These are phyloP conservation scores for Drosophila murphyi DNA, from an alignment of 1,140 invertebrate genomes.

Conservation along the genomic window DNA sequence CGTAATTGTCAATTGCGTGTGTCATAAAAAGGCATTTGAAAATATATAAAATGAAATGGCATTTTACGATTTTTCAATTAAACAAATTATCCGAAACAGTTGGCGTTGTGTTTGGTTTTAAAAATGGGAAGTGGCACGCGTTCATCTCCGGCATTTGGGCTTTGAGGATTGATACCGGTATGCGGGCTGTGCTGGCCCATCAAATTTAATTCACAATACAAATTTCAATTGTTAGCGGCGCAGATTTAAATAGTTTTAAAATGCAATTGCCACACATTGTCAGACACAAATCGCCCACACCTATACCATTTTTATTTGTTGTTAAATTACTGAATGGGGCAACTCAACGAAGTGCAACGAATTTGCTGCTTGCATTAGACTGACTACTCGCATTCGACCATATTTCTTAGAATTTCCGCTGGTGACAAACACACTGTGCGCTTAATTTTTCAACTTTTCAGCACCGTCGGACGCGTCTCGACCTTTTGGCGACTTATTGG, in stretches of 20 bases:
- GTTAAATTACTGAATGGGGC: conserved; percentile 33
- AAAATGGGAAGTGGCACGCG: conserved; percentile 67
- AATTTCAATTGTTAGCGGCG: conserved; percentile 62
- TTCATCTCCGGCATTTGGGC: conserved; percentile 31
- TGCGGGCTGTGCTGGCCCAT: conserved; percentile 44
- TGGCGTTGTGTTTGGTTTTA: conserved; percentile 46
- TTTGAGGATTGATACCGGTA: conserved; percentile 27
- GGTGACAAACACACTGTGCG: conserved; percentile 77
- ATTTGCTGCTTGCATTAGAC: conserved; percentile 50
- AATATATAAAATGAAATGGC: conserved; percentile 42
- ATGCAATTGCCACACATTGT: conserved; percentile 62
- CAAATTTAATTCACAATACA: conserved; percentile 73
- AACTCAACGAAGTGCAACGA: conserved; percentile 72
- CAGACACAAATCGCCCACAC: conserved; percentile 55
- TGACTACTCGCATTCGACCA: conserved; percentile 39
- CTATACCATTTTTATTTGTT: conserved; percentile 7
- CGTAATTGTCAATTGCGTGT: conserved; percentile 74
- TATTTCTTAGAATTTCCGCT: conserved; percentile 70
- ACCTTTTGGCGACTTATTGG: conserved; percentile 56
- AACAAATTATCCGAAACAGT: conserved; percentile 73
- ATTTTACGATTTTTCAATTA: conserved; percentile 82
- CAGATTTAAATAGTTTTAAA: conserved; percentile 76
- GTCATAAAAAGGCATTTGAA: conserved; percentile 78
- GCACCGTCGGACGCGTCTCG: conserved; percentile 17
- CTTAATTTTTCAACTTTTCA: conserved; percentile 77